A percentile compares a stretch with the other conserved stretches of the same genome.
phyloP scores from a whole-genome alignment of 2,113 vertebrate genomes.

The Propithecus coquereli region DNA sequence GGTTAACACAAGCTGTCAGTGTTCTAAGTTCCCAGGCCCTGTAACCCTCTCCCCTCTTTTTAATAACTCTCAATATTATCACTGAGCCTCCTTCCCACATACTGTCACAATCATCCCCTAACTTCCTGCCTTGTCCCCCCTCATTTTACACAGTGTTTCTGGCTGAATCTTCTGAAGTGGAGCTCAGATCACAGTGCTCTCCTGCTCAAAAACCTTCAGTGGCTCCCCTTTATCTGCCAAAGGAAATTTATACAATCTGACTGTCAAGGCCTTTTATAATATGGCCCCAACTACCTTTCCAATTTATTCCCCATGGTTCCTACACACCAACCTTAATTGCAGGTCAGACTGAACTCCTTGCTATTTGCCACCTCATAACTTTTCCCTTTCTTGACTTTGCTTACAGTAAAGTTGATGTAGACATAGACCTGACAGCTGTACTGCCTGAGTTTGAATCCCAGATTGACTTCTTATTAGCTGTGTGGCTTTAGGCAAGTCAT shows the following conservation, averaged over 20 bases:
- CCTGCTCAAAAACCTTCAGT: background rate
- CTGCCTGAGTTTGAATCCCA: background rate
- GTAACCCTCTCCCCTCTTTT: background rate
- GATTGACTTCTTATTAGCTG: background rate
- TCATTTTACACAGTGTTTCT: background rate
- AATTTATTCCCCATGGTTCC: background rate
- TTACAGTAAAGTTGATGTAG: background rate
- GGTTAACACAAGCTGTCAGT: background rate
- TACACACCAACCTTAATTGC: background rate
- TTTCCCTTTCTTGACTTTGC: background rate
- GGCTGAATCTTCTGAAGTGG: background rate
- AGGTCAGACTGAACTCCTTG: background rate
- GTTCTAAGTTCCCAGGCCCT: background rate
- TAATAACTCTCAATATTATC: background rate
- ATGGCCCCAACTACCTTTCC: background rate
- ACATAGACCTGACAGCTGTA: background rate
- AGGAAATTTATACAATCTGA: background rate
- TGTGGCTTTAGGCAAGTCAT: background rate
- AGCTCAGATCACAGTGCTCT: background rate
- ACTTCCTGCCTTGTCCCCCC: background rate
- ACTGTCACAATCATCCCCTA: background rate
- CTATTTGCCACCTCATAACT: background rate
- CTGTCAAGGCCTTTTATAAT: background rate
- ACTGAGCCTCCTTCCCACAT: background rate
- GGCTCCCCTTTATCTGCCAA: slow-evolving; percentile 8